Evolutionary conservation across 1,140 invertebrate species (phyloP).

Genomic region (Zaprionus nigranus): DNA sequence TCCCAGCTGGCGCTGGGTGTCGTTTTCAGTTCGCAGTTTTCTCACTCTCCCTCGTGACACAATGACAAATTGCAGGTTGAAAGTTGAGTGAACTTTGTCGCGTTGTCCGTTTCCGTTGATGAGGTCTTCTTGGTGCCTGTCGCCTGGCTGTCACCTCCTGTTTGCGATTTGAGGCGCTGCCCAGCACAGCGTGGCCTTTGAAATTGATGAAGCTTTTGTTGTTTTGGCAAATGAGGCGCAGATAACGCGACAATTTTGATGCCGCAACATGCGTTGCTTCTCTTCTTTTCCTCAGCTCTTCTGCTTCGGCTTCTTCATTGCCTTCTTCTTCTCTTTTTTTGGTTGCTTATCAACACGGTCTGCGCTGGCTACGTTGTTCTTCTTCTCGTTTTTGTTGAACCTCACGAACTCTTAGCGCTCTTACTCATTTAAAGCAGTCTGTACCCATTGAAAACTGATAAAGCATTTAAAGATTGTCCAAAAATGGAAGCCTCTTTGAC

Average conservation of each 20-base stretch:
- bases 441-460: slow-evolving; percentile 3
- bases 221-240: slow-evolving; percentile 77
- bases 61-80: slow-evolving; percentile 82
- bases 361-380: slow-evolving; percentile 1
- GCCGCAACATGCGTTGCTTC: slow-evolving; percentile 42
- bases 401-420: not conserved
- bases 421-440: not conserved
- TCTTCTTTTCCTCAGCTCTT: slow-evolving; percentile 3
- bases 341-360: slow-evolving; percentile 46
- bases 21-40: slow-evolving; percentile 51
- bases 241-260: slow-evolving; percentile 78
- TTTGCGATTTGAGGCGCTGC: slow-evolving; percentile 32
- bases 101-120: slow-evolving; percentile 49
- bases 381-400: not conserved
- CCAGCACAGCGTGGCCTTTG: slow-evolving; percentile 58
- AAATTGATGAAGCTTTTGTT: slow-evolving; percentile 77
- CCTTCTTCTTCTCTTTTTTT: slow-evolving; percentile 27
- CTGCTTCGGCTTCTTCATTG: slow-evolving; percentile 8
- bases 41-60: slow-evolving; percentile 50
- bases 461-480: not conserved
- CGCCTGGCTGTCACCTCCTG: slow-evolving; percentile 48
- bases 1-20: slow-evolving; percentile 53
- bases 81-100: slow-evolving; percentile 79
- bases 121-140: slow-evolving; percentile 29
- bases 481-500: not conserved